Percentiles rank a stretch among this genome's conserved stretches.
phyloP scores from a whole-genome alignment of 2,888 invertebrate species.

The Hemicrepidius hirtus region DNA sequence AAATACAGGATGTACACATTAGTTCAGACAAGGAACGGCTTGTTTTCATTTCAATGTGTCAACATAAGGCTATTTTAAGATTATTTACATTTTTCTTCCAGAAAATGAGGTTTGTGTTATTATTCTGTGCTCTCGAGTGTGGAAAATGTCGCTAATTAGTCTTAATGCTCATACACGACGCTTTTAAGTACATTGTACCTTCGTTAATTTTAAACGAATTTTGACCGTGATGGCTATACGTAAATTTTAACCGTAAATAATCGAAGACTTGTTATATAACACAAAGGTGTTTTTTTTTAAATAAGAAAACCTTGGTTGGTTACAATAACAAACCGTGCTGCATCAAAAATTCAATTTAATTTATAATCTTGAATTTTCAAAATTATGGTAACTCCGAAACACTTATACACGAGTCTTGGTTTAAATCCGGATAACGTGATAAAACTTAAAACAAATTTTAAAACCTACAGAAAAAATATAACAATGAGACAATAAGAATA shows the following conservation, averaged over 20 bases:
- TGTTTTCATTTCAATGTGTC: constrained; percentile 26
- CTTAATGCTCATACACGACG: neutral
- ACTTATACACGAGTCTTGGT: too few relatives aligned
- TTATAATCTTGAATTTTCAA: too few relatives aligned
- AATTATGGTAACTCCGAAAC: too few relatives aligned
- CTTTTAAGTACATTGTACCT: constrained; percentile 6
- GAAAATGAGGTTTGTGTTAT: neutral
- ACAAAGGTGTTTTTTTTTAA: neutral
- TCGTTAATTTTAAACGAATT: constrained; percentile 1
- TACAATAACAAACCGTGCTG: too few relatives aligned
- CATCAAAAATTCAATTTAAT: too few relatives aligned
- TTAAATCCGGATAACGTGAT: too few relatives aligned
- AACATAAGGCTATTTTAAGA: constrained; percentile 29
- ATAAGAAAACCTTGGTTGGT: too few relatives aligned
- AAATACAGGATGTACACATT: constrained; percentile 37
- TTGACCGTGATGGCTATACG: constrained; percentile 4
- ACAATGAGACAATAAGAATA: too few relatives aligned
- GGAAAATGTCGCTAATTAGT: constrained; percentile 1
- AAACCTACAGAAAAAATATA: too few relatives aligned
- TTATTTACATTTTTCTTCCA: constrained; percentile 16
- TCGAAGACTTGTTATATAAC: neutral
- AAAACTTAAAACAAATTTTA: too few relatives aligned
- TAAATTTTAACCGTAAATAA: neutral
- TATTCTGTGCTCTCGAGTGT: constrained; percentile 1
- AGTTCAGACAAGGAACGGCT: constrained; percentile 27